Base-by-base conservation (phyloP, 2,113 vertebrate genomes). In the Guaruba guarouba region DNA sequence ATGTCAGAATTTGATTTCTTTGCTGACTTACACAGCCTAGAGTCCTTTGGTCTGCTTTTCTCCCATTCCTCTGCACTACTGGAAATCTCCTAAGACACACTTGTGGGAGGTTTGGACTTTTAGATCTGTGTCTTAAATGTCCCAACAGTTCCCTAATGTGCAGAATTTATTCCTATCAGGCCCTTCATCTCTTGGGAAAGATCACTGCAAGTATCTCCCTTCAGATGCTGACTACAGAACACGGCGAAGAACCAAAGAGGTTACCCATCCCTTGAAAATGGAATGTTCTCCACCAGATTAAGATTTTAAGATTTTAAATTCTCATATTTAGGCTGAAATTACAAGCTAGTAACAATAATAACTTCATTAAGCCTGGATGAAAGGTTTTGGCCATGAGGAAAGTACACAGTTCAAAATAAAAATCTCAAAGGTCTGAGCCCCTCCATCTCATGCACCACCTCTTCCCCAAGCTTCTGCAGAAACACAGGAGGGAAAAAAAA, bases 261-360 rank as follows among this genome's bases (percentile, higher is more conserved):
- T 22, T 43, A 0, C 20, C 4, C 24, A 7, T 1, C 5, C 49
- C 62, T 17, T 10, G 27, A 67, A 92, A 88, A 69, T 10, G 3
- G 22, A 75, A 78, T 9, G 39, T 41, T 75, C 59, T 88, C 59
- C 86, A 76, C 39, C 75, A 79, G 82, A 79, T 10, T 68, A 68
- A 39, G 28, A 88, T 66, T 93, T 88, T 94, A 82, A 88, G 48
- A 82, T 86, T 79, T 86, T 43, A 76, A 93, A 86, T 84, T 81
- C 46, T 91, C 14, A 6, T 44, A 24, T 78, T 86, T 77, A 59
- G 83, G 64, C 64, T 81, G 77, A 81, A 91, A 84, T 94, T 54
- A 75, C 73, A 84, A 88, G 18, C 41, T 88, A 81, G 44, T 70
- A 91, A 83, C 59, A 93, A 93, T 69, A 91, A 59, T 78, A 51